A percentile compares a stretch with the other conserved stretches of the same genome.
phyloP scores from a whole-genome alignment of 2,888 invertebrate species.

The Buathra laborator region DNA sequence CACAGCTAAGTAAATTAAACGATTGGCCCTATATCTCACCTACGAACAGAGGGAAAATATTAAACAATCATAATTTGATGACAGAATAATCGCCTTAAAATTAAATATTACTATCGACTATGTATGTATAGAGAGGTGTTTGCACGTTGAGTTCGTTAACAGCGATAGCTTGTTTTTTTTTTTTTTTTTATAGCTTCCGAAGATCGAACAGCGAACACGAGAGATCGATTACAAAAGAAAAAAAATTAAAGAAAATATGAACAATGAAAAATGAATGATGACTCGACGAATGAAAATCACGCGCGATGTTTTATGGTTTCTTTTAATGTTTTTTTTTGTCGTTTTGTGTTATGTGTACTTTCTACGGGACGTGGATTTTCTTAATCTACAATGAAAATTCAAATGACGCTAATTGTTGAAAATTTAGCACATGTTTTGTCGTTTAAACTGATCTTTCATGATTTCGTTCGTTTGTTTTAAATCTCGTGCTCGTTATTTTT shows the following conservation, averaged over 20 bases:
- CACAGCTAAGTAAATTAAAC: slow-evolving; percentile 80
- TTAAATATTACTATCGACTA: slow-evolving; percentile 65
- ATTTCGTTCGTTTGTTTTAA: slow-evolving; percentile 3
- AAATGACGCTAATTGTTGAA: slow-evolving; percentile 48
- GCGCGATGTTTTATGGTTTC: slow-evolving; percentile 61
- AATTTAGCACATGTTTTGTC: slow-evolving; percentile 44
- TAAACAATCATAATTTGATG: slow-evolving; percentile 78
- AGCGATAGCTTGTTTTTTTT: slow-evolving; percentile 32
- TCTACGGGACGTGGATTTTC: slow-evolving; percentile 66
- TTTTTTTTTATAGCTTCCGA: slow-evolving; percentile 18
- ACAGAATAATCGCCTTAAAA: slow-evolving; percentile 65
- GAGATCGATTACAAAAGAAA: slow-evolving; percentile 81
- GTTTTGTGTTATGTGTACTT: slow-evolving; percentile 52
- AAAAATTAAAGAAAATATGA: slow-evolving; percentile 65
- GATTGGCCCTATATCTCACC: slow-evolving; percentile 77
- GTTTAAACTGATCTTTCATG: slow-evolving; percentile 1
- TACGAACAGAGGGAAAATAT: slow-evolving; percentile 80
- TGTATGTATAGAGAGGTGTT: slow-evolving; percentile 64
- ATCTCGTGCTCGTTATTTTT: slow-evolving; percentile 60
- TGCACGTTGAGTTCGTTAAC: slow-evolving; percentile 63
- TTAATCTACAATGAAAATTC: slow-evolving; percentile 60
- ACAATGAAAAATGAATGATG: slow-evolving; percentile 25
- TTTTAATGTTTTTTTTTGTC: slow-evolving; percentile 37
- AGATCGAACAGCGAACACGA: slow-evolving; percentile 61
- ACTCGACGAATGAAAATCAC: slow-evolving; percentile 56